Percentiles rank a stretch among this genome's conserved stretches.
phyloP scores from a whole-genome alignment of 2,113 vertebrate species.

The Bucco capensis region DNA sequence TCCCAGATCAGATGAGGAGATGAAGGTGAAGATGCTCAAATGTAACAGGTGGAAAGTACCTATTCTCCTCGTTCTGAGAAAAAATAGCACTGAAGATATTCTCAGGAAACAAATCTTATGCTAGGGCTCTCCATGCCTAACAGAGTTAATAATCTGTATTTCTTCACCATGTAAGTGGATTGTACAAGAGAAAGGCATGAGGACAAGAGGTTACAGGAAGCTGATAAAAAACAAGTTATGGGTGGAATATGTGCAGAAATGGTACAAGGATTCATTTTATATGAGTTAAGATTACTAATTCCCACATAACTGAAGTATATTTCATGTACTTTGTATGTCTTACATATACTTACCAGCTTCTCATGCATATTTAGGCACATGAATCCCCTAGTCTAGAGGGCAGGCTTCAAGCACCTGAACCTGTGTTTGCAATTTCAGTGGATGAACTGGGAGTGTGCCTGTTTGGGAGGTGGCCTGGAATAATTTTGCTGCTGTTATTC shows the following conservation, averaged over 20 bases:
- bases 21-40: not conserved
- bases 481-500: not conserved
- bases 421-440: not conserved
- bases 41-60: not conserved
- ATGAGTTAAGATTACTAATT: not conserved
- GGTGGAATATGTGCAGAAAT: not conserved
- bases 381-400: not conserved
- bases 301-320: accelerated
- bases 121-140: not conserved
- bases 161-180: not conserved
- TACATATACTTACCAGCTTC: not conserved
- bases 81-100: not conserved
- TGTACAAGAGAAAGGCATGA: not conserved
- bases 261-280: not conserved
- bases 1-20: not conserved
- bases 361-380: not conserved
- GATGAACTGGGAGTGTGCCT: not conserved
- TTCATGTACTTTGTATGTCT: not conserved
- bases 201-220: not conserved
- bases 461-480: not conserved
- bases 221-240: not conserved
- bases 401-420: not conserved
- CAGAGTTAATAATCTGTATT: not conserved
- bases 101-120: not conserved
- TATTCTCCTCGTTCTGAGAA: not conserved